phyloP scores from a whole-genome alignment of 2,888 invertebrate genomes.

The Pseudococcus viburni region DNA sequence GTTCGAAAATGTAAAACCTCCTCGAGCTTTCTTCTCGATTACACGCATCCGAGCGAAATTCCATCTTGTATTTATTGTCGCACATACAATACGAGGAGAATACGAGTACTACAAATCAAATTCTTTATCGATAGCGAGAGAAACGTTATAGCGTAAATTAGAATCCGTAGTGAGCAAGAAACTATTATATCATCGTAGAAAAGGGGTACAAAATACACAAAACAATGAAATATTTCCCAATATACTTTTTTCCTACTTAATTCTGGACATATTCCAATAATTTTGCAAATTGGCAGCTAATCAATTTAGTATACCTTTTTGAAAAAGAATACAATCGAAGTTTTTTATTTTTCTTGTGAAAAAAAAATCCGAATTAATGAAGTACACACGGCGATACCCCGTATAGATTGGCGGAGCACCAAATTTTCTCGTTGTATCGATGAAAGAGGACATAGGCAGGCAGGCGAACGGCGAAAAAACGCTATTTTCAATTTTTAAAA shows the following conservation, averaged over 20 bases:
- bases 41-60: constrained; percentile 8
- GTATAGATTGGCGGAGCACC: constrained; percentile 11
- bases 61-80: constrained; percentile 11
- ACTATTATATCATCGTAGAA: not conserved
- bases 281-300: constrained; percentile 65
- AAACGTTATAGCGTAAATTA: not conserved
- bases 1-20: constrained; percentile 44
- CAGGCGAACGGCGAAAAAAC: not conserved
- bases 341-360: not conserved
- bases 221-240: constrained; percentile 16
- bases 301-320: constrained; percentile 61
- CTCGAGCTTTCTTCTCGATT: not conserved
- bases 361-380: constrained; percentile 34
- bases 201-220: not conserved
- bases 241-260: constrained; percentile 16
- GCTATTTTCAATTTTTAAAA: constrained; percentile 25
- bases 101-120: constrained; percentile 53
- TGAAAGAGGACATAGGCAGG: not conserved
- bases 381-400: not conserved
- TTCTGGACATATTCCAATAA: constrained; percentile 60
- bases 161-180: not conserved
- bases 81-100: not conserved
- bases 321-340: constrained; percentile 42
- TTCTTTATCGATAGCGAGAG: not conserved
- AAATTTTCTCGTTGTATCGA: constrained; percentile 1